Evolutionary conservation across 2,888 invertebrate genomes (phyloP).

Genomic region (Orgyia antiqua): DNA sequence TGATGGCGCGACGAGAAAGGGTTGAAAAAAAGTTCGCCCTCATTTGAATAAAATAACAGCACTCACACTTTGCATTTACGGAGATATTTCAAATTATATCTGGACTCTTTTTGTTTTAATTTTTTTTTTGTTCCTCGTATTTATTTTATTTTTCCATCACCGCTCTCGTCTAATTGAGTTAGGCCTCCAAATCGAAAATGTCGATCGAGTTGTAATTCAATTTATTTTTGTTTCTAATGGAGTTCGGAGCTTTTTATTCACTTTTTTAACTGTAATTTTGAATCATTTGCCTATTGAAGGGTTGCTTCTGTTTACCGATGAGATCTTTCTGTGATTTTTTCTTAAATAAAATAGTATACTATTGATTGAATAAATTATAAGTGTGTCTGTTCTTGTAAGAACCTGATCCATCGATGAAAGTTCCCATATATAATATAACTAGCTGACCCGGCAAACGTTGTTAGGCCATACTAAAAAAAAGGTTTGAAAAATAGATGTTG

Average conservation of each 20-base stretch:
- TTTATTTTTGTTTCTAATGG: constrained; percentile 79
- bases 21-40: constrained; percentile 74
- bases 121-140: constrained; percentile 72
- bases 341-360: too few relatives aligned
- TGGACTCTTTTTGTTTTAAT: constrained; percentile 74
- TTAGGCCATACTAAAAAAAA: neutral
- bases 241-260: constrained; percentile 63
- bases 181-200: constrained; percentile 76
- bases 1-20: constrained; percentile 74
- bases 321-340: constrained; percentile 28
- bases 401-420: too few relatives aligned
- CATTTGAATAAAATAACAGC: constrained; percentile 79
- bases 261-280: constrained; percentile 65
- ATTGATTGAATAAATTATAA: too few relatives aligned
- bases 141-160: constrained; percentile 78
- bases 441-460: neutral
- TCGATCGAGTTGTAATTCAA: constrained; percentile 77
- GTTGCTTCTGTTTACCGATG: constrained; percentile 41
- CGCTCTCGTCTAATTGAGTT: constrained; percentile 75
- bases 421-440: constrained; percentile 2
- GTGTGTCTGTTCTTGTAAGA: too few relatives aligned
- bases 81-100: constrained; percentile 79
- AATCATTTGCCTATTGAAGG: constrained; percentile 59
- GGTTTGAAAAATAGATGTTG: too few relatives aligned
- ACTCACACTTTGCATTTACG: constrained; percentile 78